Evolutionary conservation across 1,140 invertebrate species (phyloP), one percentile per base, ranked within the genome.

Genomic region (Anastrepha obliqua): DNA sequence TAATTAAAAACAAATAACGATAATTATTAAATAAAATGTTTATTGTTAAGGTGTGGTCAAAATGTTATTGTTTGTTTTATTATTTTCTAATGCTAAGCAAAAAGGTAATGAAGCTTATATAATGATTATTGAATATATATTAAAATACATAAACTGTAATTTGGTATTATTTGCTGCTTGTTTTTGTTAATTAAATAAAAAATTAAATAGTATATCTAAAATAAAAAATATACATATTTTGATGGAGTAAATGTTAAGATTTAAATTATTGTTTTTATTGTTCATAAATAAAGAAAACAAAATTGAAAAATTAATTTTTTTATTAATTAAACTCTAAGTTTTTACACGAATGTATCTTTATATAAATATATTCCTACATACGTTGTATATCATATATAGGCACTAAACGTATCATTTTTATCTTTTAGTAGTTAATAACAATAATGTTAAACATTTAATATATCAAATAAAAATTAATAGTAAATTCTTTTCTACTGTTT

Each of bases 401-500:
- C n/a, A 67, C 39, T n/a, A 44, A 74, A 74, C 44, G 70, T 74
- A 47, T 74, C 15, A 15, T 9, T 74, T 47, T 74, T 29, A 15
- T 74, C 13, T 29, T 29, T 29, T 74, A 20, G 65, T 70, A 70
- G 65, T 74, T 74, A 47, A 74, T 74, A 47, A 6, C n/a, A 74
- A 11, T 74, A n/a, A 74, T n/a, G 70, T 74, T 74, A 74, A 6
- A 74, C 20, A 20, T 70, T 70, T 29, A 29, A 70, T 74, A 29
- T 1, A 29, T 29, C 29, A 29, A 74, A 74, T n/a, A 47, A 51
- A 74, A 74, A 74, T 47, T 74, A 74, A 74, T 74, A 74, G 70
- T 74, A 74, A 47, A 74, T 74, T 74, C 29, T 74, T 74, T 74
- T 70, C 65, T 74, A 74, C 39, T 74, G 42, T 51, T 44, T 74